Evolutionary conservation across 1,140 invertebrate species (phyloP).

Genomic region (Lethrus apterus): DNA sequence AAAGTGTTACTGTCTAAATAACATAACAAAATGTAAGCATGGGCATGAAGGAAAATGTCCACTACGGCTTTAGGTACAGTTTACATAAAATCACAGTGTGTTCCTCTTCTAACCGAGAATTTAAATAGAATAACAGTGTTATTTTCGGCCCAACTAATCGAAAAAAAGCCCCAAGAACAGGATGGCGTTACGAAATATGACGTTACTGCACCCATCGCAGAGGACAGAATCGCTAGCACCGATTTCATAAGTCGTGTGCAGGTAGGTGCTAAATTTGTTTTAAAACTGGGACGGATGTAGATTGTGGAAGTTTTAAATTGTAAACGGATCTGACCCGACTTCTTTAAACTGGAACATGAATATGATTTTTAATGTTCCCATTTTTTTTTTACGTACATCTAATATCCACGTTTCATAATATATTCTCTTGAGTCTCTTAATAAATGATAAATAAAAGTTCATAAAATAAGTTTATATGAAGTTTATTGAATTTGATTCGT

Average conservation of each 20-base stretch:
- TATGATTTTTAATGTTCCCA: too few species aligned
- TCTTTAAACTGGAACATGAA: too few species aligned
- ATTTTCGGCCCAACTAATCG: constrained; percentile 36
- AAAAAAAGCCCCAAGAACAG: constrained; percentile 23
- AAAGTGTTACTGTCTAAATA: constrained; percentile 5
- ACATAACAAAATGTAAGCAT: constrained; percentile 33
- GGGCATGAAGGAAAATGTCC: constrained; percentile 34
- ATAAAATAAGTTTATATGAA: too few species aligned
- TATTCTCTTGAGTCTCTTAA: too few species aligned
- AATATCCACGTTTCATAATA: too few species aligned
- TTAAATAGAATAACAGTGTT: constrained; percentile 35
- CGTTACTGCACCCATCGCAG: constrained; percentile 28
- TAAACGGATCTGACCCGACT: constrained; percentile 30
- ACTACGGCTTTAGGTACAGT: constrained; percentile 31
- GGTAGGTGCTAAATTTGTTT: constrained; percentile 31
- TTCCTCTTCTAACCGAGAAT: constrained; percentile 35
- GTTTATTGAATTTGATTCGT: too few species aligned
- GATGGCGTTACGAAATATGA: constrained; percentile 31
- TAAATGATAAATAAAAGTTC: too few species aligned
- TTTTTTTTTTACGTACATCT: too few species aligned
- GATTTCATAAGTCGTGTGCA: constrained; percentile 38
- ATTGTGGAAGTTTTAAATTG: constrained; percentile 22
- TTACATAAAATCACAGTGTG: constrained; percentile 33
- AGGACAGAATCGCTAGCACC: constrained; percentile 29
- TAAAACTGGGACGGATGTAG: constrained; percentile 25